Percentiles rank a stretch among this genome's conserved stretches.
Conservation (phyloP, 2,888 invertebrate species). For the Bugula neritina region DNA sequence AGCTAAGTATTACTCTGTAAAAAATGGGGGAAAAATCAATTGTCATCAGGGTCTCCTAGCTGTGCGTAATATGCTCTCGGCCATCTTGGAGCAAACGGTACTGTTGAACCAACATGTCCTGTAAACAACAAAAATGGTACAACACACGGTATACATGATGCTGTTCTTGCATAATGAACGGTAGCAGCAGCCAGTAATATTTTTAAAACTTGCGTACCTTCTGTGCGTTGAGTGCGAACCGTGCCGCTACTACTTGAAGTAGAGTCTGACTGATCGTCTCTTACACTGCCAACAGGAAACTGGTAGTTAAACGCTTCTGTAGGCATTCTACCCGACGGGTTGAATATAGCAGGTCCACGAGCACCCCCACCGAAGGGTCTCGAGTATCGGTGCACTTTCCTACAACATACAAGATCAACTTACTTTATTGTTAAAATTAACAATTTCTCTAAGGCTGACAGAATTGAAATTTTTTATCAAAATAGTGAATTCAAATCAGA, state of each 20-base stretch:
- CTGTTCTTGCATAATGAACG: not conserved
- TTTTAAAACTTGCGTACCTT: not conserved
- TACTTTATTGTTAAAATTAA: too few relatives aligned
- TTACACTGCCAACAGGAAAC: constrained; percentile 22
- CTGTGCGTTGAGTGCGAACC: constrained; percentile 5
- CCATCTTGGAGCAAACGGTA: constrained; percentile 24
- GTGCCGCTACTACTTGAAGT: not conserved
- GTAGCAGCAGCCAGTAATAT: not conserved
- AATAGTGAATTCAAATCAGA: too few relatives aligned
- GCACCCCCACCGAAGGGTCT: not conserved
- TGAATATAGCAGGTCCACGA: constrained; percentile 11
- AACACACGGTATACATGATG: not conserved
- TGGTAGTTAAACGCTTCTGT: constrained; percentile 20
- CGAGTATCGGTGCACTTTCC: not conserved
- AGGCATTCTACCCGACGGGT: constrained; percentile 5
- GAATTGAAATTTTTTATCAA: too few relatives aligned
- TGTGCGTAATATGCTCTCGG: constrained; percentile 21
- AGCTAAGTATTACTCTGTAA: not conserved
- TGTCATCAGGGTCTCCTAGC: constrained; percentile 10
- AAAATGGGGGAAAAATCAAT: not conserved
- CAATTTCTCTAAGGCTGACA: too few relatives aligned
- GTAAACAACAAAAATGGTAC: not conserved
- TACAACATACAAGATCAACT: not conserved
- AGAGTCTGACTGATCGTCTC: constrained; percentile 12
- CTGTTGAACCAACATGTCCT: constrained; percentile 21